Base-by-base conservation (phyloP, 2,888 invertebrate species). In the Hoplodrina ambigua region DNA sequence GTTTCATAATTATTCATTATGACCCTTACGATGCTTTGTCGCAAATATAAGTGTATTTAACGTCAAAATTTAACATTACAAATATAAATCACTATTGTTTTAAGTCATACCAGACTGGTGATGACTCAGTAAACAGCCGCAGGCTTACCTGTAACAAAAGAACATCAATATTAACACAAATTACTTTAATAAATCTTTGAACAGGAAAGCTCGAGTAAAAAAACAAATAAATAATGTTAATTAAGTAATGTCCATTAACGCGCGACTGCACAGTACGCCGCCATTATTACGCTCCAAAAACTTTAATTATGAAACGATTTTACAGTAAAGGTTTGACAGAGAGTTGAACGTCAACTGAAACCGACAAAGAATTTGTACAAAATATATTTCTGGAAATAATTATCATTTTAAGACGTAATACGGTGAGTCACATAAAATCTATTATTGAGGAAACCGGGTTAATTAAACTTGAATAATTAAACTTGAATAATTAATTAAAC, bases 111-210 rank as follows among this genome's bases (percentile, higher is more conserved):
- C 63, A 3, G 2, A 11, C 15, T 30, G 44, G 46, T 19, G 50
- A n/a, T 37, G n/a, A 4, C 15, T 11, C 11, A 15, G 4, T 1
- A 4, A 55, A 19, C 46, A 15, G 46, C 6, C 11, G 46, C 4
- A 15, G 5, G 41, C 25, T 52, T 71, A 75, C 75, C 75, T 75
- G 75, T 53, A 77, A 75, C 25, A 71, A 71, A 77, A 77, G 0
- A 62, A 52, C 5, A 53, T 17, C 2, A 19, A 25, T 49, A 60
- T 53, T 44, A 76, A 44, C n/a, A 58, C 4, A 33, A 17, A 53
- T 37, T 30, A 49, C 2, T 13, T 52, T 7, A 41, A 50, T 41
- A 50, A 41, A 13, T 6, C 19, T 41, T 19, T 30, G 6, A 50
- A 8, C 25, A 13, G 11, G 44, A 46, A 46, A 37, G 4, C 37